A percentile compares a stretch with the other conserved stretches of the same genome.
Conservation (phyloP, 2,888 invertebrate species). For the Calameuta idolon region DNA sequence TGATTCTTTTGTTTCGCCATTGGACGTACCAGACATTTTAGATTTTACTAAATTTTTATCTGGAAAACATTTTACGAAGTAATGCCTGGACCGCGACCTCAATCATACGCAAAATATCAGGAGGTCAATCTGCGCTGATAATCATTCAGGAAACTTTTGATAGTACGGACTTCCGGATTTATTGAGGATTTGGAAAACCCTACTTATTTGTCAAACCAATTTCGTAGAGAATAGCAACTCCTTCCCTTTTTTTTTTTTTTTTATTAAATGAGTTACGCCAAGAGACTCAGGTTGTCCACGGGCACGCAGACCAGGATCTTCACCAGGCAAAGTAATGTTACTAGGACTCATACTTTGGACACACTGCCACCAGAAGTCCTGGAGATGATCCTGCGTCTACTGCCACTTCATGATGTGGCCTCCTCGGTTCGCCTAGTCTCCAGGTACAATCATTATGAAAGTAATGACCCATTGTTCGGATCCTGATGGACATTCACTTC, state of each 20-base stretch:
- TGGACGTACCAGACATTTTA: constrained; percentile 33
- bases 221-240: background rate
- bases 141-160: background rate
- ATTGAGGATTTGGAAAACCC: background rate
- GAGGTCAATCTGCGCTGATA: background rate
- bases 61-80: constrained; percentile 8
- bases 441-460: constrained; percentile 40
- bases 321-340: background rate
- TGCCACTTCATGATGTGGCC: constrained; percentile 54
- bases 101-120: background rate
- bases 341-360: constrained; percentile 42
- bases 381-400: constrained; percentile 54
- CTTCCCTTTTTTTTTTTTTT: constrained; percentile 11
- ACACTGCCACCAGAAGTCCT: constrained; percentile 59
- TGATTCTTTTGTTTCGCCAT: constrained; percentile 20
- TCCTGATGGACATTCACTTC: constrained; percentile 2
- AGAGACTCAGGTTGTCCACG: constrained; percentile 18
- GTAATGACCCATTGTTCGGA: background rate
- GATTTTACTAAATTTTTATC: constrained; percentile 39
- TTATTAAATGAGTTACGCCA: constrained; percentile 18
- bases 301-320: background rate
- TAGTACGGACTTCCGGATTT: constrained; percentile 1
- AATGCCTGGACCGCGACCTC: background rate
- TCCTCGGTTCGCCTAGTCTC: constrained; percentile 56
- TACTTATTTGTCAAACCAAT: background rate